phyloP scores from a whole-genome alignment of 1,140 invertebrate species.

The Monochamus saltuarius region DNA sequence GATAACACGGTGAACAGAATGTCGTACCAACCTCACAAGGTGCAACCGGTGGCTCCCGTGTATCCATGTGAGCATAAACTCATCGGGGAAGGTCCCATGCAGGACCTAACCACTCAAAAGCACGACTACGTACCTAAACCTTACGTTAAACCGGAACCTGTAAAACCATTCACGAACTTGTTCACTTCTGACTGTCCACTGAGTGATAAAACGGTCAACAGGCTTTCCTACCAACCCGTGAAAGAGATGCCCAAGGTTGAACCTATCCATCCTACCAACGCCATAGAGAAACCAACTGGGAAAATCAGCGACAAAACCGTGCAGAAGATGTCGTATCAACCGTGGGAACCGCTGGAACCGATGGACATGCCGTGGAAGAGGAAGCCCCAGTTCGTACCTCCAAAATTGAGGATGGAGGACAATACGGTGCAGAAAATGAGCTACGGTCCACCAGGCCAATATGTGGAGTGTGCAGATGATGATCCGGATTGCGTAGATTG shows the following conservation, averaged over 20 bases:
- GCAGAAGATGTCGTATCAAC: slow-evolving; percentile 59
- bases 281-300: slow-evolving; percentile 55
- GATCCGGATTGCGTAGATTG: slow-evolving; percentile 47
- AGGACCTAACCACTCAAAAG: slow-evolving; percentile 69
- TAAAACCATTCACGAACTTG: slow-evolving; percentile 53
- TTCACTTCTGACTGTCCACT: slow-evolving; percentile 49
- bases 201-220: slow-evolving; percentile 55
- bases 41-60: slow-evolving; percentile 47
- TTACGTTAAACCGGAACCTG: slow-evolving; percentile 45
- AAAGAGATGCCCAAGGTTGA: slow-evolving; percentile 53
- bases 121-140: slow-evolving; percentile 72
- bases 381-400: slow-evolving; percentile 48
- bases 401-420: slow-evolving; percentile 50
- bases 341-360: slow-evolving; percentile 51
- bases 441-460: slow-evolving; percentile 55
- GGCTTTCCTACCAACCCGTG: slow-evolving; percentile 57
- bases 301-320: slow-evolving; percentile 61
- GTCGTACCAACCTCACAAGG: slow-evolving; percentile 57
- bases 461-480: slow-evolving; percentile 51
- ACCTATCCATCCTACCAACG: slow-evolving; percentile 51
- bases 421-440: slow-evolving; percentile 55
- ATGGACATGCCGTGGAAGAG: slow-evolving; percentile 53
- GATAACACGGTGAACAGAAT: slow-evolving; percentile 60
- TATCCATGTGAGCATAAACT: slow-evolving; percentile 49
- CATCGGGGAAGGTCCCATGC: slow-evolving; percentile 65